Conservation (phyloP, 1,140 invertebrate genomes). For the Drosophila nigromelanica region DNA sequence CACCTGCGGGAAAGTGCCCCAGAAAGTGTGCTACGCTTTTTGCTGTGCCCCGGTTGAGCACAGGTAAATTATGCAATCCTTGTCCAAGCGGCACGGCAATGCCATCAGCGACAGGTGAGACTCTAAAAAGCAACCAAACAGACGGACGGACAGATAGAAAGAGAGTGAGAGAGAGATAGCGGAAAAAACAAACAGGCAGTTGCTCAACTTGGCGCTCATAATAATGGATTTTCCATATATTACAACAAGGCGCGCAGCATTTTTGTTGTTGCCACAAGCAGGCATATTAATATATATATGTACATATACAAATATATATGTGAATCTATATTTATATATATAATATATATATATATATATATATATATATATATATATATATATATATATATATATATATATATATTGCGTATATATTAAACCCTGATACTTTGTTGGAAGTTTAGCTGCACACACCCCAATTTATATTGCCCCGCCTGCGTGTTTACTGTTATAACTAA, state of each 20-base stretch:
- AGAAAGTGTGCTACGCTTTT: constrained; percentile 45
- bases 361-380: too few relatives aligned
- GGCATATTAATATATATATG: not conserved
- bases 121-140: not conserved
- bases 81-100: constrained; percentile 54
- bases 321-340: too few relatives aligned
- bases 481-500: constrained; percentile 73
- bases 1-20: constrained; percentile 55
- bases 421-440: not conserved
- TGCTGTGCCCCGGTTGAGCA: constrained; percentile 74
- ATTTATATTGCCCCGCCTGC: not conserved
- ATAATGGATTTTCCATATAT: constrained; percentile 83
- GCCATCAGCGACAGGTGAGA: constrained; percentile 66
- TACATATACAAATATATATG: not conserved
- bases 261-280: constrained; percentile 34
- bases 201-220: constrained; percentile 77
- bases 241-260: constrained; percentile 79
- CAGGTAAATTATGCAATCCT: constrained; percentile 84
- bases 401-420: not conserved
- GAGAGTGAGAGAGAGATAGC: not conserved
- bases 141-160: not conserved
- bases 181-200: not conserved
- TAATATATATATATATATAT: not conserved
- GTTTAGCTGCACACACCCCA: not conserved
- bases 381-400: not conserved